Conservation (phyloP, 2,888 invertebrate species). For the Xylocampa areola region DNA sequence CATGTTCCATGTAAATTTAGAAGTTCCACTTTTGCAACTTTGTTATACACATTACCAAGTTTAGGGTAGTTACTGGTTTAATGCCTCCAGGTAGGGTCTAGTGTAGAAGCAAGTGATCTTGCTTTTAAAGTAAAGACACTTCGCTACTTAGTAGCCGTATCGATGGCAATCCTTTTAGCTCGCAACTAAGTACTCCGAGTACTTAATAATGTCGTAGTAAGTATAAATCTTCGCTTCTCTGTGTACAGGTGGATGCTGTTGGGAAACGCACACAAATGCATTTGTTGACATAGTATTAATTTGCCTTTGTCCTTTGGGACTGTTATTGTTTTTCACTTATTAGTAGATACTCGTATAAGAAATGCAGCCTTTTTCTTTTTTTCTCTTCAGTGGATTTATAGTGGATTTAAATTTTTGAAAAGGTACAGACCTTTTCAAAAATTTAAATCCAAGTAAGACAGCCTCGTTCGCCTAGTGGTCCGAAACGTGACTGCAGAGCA, state of each 20-base stretch:
- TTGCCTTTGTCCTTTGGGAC: background rate
- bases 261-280: slow-evolving; percentile 7
- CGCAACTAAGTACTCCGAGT: slow-evolving; percentile 44
- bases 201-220: slow-evolving; percentile 47
- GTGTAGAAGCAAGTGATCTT: slow-evolving; percentile 29
- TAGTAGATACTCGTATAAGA: no score
- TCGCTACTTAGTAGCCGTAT: slow-evolving; percentile 50
- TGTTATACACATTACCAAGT: slow-evolving; percentile 61
- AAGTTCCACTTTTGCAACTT: slow-evolving; percentile 67
- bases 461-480: no score
- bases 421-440: no score
- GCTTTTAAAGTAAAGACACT: slow-evolving; percentile 48
- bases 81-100: slow-evolving; percentile 39
- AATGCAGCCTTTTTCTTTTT: no score
- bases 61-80: slow-evolving; percentile 43
- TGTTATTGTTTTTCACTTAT: background rate
- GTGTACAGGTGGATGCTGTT: slow-evolving; percentile 3
- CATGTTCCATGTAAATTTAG: slow-evolving; percentile 70
- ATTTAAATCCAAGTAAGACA: no score
- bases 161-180: slow-evolving; percentile 54
- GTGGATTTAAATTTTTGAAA: no score
- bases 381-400: no score
- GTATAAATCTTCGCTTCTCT: slow-evolving; percentile 33
- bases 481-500: no score
- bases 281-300: background rate